Base-by-base conservation (phyloP, 30 jellyfish, hydroid and myxozoan species). In the Haliclystus octoradiatus region DNA sequence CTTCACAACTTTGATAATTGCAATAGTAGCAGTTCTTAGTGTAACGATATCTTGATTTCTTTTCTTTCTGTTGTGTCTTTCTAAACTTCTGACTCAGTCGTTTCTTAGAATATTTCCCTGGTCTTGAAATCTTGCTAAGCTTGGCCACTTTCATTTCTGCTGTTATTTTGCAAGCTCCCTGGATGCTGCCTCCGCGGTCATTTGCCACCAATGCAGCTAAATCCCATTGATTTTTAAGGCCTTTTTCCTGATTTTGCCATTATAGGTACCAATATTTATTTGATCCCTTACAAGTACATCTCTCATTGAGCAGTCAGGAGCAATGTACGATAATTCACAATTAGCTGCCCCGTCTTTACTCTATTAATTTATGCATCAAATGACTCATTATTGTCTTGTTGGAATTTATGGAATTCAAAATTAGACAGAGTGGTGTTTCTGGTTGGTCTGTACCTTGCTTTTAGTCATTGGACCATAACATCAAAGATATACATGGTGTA, bases 101-200 rank as follows among this genome's bases (percentile, higher is more conserved):
- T n/a, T 64, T 64, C 25, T 65, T 7, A 12, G 73, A 64, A 65
- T 64, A 64, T 29, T 64, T 64, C 7, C 73, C 73, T 23, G 73
- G 73, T 29, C 65, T 24, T 25, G 13, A 7, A 26, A 64, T 19
- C 57, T 19, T 40, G 57, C 19, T 40, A 9, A 5, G 57, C 9
- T 40, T 40, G 14, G 57, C 14, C 57, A 40, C 14, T 9, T 5
- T 5, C 57, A 9, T 5, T 40, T 5, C 14, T 19, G 9, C 57
- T 40, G 57, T 40, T 40, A 40, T 40, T 40, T 9, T 9, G 57
- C 9, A 40, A 5, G 14, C 19, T 19, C 57, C 57, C 57, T 19
- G 19, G 14, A 5, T 19, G 19, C 57, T 40, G 57, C 57, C 19
- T 40, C 57, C 57, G 14, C 57, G 57, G 9, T 19, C 57, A 19